Evolutionary conservation across 2,888 invertebrate species (phyloP).

Genomic region (Troides helena): DNA sequence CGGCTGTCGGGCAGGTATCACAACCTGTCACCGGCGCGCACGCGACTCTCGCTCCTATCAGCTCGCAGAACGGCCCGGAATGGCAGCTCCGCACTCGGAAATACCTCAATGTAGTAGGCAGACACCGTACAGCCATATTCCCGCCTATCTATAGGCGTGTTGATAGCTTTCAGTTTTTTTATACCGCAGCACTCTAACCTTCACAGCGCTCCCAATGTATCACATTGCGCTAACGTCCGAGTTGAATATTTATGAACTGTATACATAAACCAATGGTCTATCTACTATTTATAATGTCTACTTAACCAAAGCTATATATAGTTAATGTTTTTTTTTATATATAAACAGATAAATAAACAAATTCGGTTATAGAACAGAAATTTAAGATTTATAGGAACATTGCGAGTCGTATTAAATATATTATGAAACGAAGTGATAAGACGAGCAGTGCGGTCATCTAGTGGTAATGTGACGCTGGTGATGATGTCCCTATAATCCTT

Average conservation of each 20-base stretch:
- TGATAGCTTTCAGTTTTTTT: conserved; percentile 21
- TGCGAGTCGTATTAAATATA: too few relatives aligned
- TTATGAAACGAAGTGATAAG: too few relatives aligned
- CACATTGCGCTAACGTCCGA: conserved; percentile 3
- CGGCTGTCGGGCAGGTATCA: conserved; percentile 27
- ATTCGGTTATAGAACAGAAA: too few relatives aligned
- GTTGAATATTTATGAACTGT: conserved; percentile 17
- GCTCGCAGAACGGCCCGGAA: conserved; percentile 4
- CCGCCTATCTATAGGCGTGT: conserved; percentile 30
- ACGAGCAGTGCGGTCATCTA: too few relatives aligned
- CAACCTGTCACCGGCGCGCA: conserved; percentile 18
- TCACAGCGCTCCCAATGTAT: conserved; percentile 6
- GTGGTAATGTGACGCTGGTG: too few relatives aligned
- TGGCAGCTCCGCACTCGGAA: not conserved
- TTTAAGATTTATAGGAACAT: too few relatives aligned
- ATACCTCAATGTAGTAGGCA: conserved; percentile 23
- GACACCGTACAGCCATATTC: conserved; percentile 24
- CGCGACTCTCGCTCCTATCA: conserved; percentile 14
- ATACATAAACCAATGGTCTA: not conserved
- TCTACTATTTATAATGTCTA: not conserved
- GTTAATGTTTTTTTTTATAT: too few relatives aligned
- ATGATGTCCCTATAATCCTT: too few relatives aligned
- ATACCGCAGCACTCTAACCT: conserved; percentile 5
- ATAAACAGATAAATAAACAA: too few relatives aligned
- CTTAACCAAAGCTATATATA: not conserved